A percentile compares a stretch with the other conserved stretches of the same genome.
Conservation (phyloP, 35 echinoderm and acorn worm genomes). For the Heliocidaris erythrogramma region DNA sequence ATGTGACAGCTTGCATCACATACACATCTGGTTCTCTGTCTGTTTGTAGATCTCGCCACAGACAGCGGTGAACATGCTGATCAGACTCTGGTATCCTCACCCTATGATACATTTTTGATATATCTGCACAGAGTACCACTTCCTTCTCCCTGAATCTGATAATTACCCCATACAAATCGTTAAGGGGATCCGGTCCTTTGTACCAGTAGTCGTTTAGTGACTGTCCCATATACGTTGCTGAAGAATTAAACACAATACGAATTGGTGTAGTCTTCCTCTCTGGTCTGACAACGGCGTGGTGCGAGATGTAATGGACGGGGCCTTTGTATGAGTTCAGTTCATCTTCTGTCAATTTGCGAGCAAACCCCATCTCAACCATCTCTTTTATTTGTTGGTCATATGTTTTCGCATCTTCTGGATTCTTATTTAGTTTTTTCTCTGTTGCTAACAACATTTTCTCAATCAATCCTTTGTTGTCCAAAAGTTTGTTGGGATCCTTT, state of each 20-base stretch:
- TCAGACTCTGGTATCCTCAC: conserved; percentile 62
- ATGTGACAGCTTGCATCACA: conserved; percentile 45
- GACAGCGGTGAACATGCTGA: conserved; percentile 53
- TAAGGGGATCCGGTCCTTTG: conserved; percentile 70
- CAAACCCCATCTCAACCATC: conserved; percentile 61
- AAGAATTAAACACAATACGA: conserved; percentile 70
- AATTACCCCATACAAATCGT: conserved; percentile 59
- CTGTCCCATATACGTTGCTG: conserved; percentile 43
- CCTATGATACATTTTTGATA: conserved; percentile 70
- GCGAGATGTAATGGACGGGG: conserved; percentile 66
- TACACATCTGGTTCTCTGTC: conserved; percentile 49
- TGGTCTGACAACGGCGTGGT: conserved; percentile 63
- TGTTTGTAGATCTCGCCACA: conserved; percentile 17
- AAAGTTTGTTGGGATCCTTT: conserved; percentile 25
- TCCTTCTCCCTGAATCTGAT: conserved; percentile 49
- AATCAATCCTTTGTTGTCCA: conserved; percentile 43
- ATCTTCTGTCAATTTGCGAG: conserved; percentile 47
- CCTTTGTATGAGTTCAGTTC: conserved; percentile 38
- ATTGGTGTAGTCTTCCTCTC: conserved; percentile 70
- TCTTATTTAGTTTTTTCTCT: conserved; percentile 46
- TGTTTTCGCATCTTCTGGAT: conserved; percentile 44
- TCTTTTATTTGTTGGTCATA: conserved; percentile 54
- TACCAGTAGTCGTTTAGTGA: conserved; percentile 66
- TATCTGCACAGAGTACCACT: conserved; percentile 57
- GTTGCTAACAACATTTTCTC: conserved; percentile 49